Conservation (phyloP, 2,113 vertebrate species). For the Actinemys pallida region DNA sequence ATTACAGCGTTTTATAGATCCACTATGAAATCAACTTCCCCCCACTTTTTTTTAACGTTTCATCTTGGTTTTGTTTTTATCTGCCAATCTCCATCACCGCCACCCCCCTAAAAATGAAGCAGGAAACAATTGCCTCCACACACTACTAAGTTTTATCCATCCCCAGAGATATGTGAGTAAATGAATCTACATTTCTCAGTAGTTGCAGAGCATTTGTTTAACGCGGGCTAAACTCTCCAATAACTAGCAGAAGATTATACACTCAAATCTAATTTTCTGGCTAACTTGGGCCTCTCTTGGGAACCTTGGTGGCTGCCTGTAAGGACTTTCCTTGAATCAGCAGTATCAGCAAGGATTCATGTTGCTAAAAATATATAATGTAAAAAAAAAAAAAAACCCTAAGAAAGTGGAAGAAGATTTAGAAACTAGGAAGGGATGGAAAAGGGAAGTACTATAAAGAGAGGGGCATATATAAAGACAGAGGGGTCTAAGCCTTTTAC, state of each 20-base stretch:
- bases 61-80: slow-evolving; percentile 53
- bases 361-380: slow-evolving; percentile 56
- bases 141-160: not conserved
- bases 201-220: slow-evolving; percentile 54
- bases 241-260: slow-evolving; percentile 48
- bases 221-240: slow-evolving; percentile 7
- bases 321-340: slow-evolving; percentile 33
- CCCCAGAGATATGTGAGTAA: slow-evolving; percentile 29
- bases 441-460: slow-evolving; percentile 58
- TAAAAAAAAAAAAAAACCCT: slow-evolving; percentile 62
- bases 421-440: slow-evolving; percentile 65
- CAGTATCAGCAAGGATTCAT: slow-evolving; percentile 30
- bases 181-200: slow-evolving; percentile 45
- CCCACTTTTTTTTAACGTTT: slow-evolving; percentile 31
- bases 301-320: slow-evolving; percentile 44
- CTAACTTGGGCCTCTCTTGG: slow-evolving; percentile 56
- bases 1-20: slow-evolving; percentile 28
- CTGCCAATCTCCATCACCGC: slow-evolving; percentile 23
- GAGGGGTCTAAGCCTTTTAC: slow-evolving; percentile 76
- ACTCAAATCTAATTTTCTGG: slow-evolving; percentile 54
- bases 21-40: not conserved
- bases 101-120: slow-evolving; percentile 53
- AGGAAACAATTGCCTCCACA: slow-evolving; percentile 44
- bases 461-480: slow-evolving; percentile 73
- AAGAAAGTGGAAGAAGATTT: slow-evolving; percentile 44